phyloP scores from a whole-genome alignment of 2,797 vertebrate genomes.

The Clamator glandarius region DNA sequence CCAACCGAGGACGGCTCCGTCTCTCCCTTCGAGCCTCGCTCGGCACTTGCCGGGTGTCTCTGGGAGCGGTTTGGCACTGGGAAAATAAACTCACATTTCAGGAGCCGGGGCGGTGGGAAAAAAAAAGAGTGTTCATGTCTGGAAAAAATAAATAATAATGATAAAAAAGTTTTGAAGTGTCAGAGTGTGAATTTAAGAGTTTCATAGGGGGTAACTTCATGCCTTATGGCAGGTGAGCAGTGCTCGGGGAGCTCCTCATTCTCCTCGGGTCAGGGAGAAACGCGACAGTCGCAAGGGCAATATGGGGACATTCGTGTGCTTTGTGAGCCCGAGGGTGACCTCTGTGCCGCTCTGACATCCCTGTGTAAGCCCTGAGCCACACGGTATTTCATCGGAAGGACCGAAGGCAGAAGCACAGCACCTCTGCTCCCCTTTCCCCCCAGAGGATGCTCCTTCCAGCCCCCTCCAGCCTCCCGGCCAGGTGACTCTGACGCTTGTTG shows the following conservation, averaged over 20 bases:
- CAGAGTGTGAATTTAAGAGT: neutral
- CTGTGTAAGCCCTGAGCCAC: neutral
- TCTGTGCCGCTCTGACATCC: neutral
- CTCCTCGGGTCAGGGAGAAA: neutral
- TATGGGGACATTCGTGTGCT: neutral
- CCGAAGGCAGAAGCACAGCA: neutral
- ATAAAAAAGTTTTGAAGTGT: neutral
- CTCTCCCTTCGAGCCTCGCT: constrained; percentile 1
- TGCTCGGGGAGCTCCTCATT: neutral
- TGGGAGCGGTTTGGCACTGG: constrained; percentile 35
- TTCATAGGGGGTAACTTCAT: neutral
- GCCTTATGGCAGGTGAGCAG: neutral
- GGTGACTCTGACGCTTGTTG: neutral
- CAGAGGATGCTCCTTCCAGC: neutral
- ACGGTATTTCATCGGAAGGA: neutral
- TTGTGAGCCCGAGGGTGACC: neutral
- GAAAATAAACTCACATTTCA: constrained; percentile 14
- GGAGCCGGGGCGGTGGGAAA: neutral
- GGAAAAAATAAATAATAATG: neutral
- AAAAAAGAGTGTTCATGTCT: neutral
- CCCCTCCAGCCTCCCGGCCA: neutral
- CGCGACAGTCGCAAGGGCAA: neutral
- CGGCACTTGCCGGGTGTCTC: constrained; percentile 23
- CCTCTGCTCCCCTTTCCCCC: neutral
- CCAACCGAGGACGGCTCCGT: constrained; percentile 51